These are phyloP conservation scores for Timema podura DNA, from an alignment of 2,888 invertebrate genomes.

Conservation along the genomic window DNA sequence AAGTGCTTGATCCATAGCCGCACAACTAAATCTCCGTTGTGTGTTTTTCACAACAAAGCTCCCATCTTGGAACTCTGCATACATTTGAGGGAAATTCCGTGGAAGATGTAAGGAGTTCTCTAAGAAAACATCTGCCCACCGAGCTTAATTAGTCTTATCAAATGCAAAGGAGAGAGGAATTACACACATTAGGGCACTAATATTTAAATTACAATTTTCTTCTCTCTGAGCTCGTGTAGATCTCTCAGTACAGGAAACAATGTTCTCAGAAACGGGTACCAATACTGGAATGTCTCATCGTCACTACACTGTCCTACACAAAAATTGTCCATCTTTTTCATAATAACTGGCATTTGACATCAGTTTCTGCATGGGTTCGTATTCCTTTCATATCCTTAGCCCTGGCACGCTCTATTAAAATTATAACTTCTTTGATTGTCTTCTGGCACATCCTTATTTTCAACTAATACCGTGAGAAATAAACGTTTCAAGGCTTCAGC, in stretches of 20 bases:
- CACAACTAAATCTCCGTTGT: no score
- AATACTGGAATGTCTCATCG: conserved; percentile 1
- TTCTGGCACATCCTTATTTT: background rate
- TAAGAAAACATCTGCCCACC: no score
- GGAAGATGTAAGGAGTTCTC: no score
- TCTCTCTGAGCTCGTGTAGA: conserved; percentile 10
- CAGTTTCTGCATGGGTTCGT: background rate
- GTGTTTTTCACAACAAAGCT: no score
- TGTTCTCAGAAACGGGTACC: background rate
- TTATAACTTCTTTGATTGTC: background rate
- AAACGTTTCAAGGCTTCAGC: background rate
- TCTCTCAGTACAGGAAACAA: conserved; percentile 11
- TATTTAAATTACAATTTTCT: background rate
- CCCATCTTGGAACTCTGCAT: no score
- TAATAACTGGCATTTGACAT: background rate
- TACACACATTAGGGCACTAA: background rate
- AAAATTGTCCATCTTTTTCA: background rate
- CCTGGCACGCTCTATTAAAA: background rate
- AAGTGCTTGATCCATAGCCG: no score
- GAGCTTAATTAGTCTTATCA: no score
- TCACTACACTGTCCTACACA: background rate
- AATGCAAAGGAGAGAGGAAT: no score
- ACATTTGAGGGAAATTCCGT: no score
- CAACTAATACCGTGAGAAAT: background rate
- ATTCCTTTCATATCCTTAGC: background rate